These are phyloP conservation scores for Eupithecia inturbata DNA, from an alignment of 2,888 invertebrate species.

Conservation along the genomic window DNA sequence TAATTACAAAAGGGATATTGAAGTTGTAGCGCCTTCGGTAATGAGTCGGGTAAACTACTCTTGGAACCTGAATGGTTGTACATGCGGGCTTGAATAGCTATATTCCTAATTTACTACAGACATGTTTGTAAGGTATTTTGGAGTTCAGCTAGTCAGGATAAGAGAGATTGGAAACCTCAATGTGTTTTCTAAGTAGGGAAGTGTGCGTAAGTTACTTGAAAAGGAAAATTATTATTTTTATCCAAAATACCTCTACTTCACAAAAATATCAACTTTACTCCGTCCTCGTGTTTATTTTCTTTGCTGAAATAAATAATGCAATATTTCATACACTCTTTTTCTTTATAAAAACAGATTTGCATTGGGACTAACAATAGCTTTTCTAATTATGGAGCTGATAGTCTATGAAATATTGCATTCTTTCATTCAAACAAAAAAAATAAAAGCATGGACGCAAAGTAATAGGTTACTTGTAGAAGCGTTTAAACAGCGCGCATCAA, in stretches of 20 bases:
- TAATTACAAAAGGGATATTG: slow-evolving; percentile 47
- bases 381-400: not conserved
- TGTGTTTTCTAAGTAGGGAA: not conserved
- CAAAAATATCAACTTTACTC: not conserved
- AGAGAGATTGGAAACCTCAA: not conserved
- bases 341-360: not conserved
- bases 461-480: not conserved
- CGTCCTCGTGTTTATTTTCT: not conserved
- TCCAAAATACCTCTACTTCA: not conserved
- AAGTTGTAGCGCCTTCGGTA: slow-evolving; percentile 33
- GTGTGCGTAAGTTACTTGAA: not conserved
- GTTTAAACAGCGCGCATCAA: not conserved
- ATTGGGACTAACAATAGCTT: not conserved
- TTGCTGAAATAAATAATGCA: not conserved
- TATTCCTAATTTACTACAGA: not conserved
- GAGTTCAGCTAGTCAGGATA: not conserved
- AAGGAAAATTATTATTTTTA: not conserved
- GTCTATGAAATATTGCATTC: not conserved
- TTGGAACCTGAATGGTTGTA: slow-evolving; percentile 11
- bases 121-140: not conserved
- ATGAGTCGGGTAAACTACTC: slow-evolving; percentile 22
- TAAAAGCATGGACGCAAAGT: not conserved
- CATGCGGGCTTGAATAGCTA: slow-evolving; percentile 5
- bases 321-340: not conserved
- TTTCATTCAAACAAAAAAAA: not conserved